Base-by-base conservation (phyloP, 2,888 invertebrate species). In the Tortrix viridana region DNA sequence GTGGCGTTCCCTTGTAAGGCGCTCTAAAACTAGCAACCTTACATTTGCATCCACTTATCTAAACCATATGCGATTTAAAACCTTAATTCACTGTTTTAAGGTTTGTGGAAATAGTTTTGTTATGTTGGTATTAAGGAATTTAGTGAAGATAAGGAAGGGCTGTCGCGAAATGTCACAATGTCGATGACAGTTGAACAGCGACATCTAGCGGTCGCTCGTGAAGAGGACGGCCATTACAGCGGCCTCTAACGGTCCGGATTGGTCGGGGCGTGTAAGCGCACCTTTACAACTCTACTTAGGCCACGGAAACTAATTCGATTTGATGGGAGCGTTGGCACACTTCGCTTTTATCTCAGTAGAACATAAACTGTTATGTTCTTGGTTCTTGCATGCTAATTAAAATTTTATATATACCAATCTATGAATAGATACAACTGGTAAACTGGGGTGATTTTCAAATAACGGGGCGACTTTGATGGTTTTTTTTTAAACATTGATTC, bases 1-100 rank as follows among this genome's bases (percentile, higher is more conserved):
- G 82, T 82, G 80, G 76, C 80, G 71, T 81, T 78, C 70, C 86
- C 84, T 79, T 85, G 82, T 80, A 83, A 73, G 82, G 77, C 67
- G 70, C 67, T 71, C 66, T n/a, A 32, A 69, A 69, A 69, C 71
- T 67, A 69, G 67, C 68, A 59, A 62, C 61, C 67, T 69, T 67
- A 53, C 26, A 66, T 69, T 68, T 71, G 70, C 68, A 69, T 69
- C 56, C 53, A 22, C 41, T 55, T 46, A 5, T 53, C 65, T 65
- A 64, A 58, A 47, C 50, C 49, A 52, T 65, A 64, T 3, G 49
- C 69, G 26, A 77, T 66, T 74, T 59, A 74, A 57, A 68, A 69
- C 71, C 65, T 72, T 79, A 71, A 22, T n/a, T 9, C 37, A 54
- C 60, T 47, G 46, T 60, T 3, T 26, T 53, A 32, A 16, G 26